Percentiles rank a stretch among this genome's conserved stretches.
These are phyloP conservation scores for Aphelinus certus DNA, from an alignment of 1,140 invertebrate genomes.

Conservation along the genomic window DNA sequence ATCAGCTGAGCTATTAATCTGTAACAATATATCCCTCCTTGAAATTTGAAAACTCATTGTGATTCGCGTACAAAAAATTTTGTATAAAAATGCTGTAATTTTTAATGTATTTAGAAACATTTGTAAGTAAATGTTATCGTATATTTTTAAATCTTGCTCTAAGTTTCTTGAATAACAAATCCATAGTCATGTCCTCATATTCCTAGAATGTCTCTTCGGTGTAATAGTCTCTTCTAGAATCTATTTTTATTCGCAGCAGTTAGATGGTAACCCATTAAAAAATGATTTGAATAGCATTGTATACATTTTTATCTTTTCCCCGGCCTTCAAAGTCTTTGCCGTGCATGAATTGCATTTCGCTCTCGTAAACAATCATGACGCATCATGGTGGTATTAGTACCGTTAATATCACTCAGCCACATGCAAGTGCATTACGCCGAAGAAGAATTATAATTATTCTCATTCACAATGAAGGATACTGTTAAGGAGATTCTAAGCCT, in stretches of 20 bases:
- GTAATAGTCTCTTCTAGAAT: neutral
- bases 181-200: too few species aligned
- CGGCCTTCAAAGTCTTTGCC: neutral
- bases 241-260: neutral
- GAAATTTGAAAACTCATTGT: conserved; percentile 29
- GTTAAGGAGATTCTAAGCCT: too few species aligned
- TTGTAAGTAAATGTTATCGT: conserved; percentile 55
- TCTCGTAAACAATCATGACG: conserved; percentile 18
- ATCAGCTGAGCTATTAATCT: conserved; percentile 15
- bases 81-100: conserved; percentile 35
- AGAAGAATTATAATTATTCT: too few species aligned
- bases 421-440: too few species aligned
- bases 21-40: conserved; percentile 26
- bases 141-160: conserved; percentile 42
- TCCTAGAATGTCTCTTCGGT: too few species aligned
- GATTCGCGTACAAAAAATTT: conserved; percentile 38
- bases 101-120: conserved; percentile 39
- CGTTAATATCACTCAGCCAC: neutral
- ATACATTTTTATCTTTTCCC: neutral
- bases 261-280: neutral
- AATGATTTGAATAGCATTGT: conserved; percentile 13
- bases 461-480: too few species aligned
- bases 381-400: conserved; percentile 1
- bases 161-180: conserved; percentile 3
- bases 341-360: conserved; percentile 4